Percentiles rank a stretch among this genome's conserved stretches.
Evolutionary conservation across 2,797 vertebrate species (phyloP).

Genomic region (Tachyglossus aculeatus): DNA sequence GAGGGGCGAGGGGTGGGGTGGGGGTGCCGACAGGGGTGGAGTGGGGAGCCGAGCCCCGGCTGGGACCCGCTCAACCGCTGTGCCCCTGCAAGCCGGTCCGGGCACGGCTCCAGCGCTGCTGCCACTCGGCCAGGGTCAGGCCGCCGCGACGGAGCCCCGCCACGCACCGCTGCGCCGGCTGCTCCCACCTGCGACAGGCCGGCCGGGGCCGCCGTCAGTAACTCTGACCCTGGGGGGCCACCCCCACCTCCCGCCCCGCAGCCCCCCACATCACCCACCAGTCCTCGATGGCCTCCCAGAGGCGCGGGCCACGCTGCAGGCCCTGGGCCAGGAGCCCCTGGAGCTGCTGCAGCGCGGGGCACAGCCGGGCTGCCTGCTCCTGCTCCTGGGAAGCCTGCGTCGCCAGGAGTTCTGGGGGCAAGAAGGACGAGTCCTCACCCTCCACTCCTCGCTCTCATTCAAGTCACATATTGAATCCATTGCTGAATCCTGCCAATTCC

Average conservation of each 20-base stretch:
- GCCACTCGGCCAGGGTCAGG: conserved; percentile 46
- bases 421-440: neutral
- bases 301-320: conserved; percentile 15
- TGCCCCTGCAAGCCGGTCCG: conserved; percentile 17
- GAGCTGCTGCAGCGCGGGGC: conserved; percentile 29
- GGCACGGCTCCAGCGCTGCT: conserved; percentile 46
- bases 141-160: conserved; percentile 35
- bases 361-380: conserved; percentile 41
- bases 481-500: no score
- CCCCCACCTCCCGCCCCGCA: neutral
- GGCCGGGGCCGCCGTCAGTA: neutral
- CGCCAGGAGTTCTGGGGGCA: conserved; percentile 49
- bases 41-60: neutral
- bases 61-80: conserved; percentile 13
- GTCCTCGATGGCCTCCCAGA: conserved; percentile 31
- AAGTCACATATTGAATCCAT: no score
- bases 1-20: neutral
- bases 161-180: conserved; percentile 41
- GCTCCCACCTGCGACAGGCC: conserved; percentile 54
- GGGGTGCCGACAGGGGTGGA: no score
- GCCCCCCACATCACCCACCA: conserved; percentile 19
- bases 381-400: conserved; percentile 32
- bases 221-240: neutral
- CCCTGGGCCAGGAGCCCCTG: conserved; percentile 29
- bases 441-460: no score